Conservation (phyloP, 2,888 invertebrate species). For the Pyralis farinalis region DNA sequence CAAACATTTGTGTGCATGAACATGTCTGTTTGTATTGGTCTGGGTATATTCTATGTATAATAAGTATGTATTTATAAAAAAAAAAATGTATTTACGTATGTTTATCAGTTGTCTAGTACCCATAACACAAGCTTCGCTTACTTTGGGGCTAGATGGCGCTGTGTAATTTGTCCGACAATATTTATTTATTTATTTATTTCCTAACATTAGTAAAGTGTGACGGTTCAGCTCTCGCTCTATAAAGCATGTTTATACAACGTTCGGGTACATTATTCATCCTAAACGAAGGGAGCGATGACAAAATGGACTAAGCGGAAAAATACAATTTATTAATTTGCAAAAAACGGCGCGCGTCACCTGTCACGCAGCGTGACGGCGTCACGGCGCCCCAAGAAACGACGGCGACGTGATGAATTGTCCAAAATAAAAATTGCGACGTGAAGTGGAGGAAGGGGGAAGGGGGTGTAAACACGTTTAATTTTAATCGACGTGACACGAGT, state of each 20-base stretch:
- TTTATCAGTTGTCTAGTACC: too few species aligned
- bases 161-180: too few species aligned
- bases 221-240: too few species aligned
- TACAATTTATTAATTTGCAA: constrained; percentile 36
- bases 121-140: too few species aligned
- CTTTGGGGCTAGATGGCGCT: too few species aligned
- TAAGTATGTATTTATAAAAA: too few species aligned
- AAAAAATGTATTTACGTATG: too few species aligned
- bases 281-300: constrained; percentile 10
- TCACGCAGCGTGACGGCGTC: constrained; percentile 28
- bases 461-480: constrained; percentile 47
- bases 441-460: constrained; percentile 28
- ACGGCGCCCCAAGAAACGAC: constrained; percentile 19
- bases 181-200: too few species aligned
- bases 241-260: neutral
- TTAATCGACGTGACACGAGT: constrained; percentile 49
- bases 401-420: constrained; percentile 41
- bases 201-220: too few species aligned
- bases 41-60: too few species aligned
- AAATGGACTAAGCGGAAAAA: constrained; percentile 24
- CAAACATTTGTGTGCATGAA: too few species aligned
- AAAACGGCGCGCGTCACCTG: constrained; percentile 39
- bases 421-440: constrained; percentile 44
- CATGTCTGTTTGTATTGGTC: too few species aligned
- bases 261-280: constrained; percentile 5